Conservation (phyloP, 2,888 invertebrate species). For the Hirtodrosophila histrioides region DNA sequence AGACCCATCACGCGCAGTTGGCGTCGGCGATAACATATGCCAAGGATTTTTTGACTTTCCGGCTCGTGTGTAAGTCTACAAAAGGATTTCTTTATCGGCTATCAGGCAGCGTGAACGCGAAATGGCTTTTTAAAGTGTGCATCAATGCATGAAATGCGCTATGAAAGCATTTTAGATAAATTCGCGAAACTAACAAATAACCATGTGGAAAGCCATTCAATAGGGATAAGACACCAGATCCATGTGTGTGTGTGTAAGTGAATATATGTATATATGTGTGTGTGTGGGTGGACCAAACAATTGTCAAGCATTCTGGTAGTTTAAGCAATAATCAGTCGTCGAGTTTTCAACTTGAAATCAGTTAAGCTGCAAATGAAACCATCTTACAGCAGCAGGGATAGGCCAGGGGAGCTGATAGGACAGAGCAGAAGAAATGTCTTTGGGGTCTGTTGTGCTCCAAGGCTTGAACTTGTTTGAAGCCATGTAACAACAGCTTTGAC, state of each 20-base stretch:
- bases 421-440: slow-evolving; percentile 9
- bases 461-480: slow-evolving; percentile 37
- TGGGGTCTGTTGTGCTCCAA: slow-evolving; percentile 15
- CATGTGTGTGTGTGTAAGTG: not conserved
- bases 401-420: slow-evolving; percentile 10
- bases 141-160: slow-evolving; percentile 72
- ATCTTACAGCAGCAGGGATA: slow-evolving; percentile 20
- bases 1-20: not conserved
- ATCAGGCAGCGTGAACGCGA: slow-evolving; percentile 43
- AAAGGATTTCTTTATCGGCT: slow-evolving; percentile 49
- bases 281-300: slow-evolving; percentile 3
- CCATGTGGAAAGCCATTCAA: slow-evolving; percentile 37
- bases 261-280: not conserved
- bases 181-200: slow-evolving; percentile 62
- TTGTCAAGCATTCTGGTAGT: slow-evolving; percentile 21
- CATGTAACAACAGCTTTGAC: not conserved
- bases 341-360: slow-evolving; percentile 25
- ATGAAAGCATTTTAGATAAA: slow-evolving; percentile 70
- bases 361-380: not conserved
- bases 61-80: not conserved
- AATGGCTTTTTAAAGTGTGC: slow-evolving; percentile 70
- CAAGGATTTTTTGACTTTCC: slow-evolving; percentile 37
- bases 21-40: slow-evolving; percentile 53
- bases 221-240: slow-evolving; percentile 23
- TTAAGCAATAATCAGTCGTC: slow-evolving; percentile 34